Evolutionary conservation across 2,888 invertebrate genomes (phyloP), one percentile per base, ranked within the genome.

Genomic region (Malacosoma neustria): DNA sequence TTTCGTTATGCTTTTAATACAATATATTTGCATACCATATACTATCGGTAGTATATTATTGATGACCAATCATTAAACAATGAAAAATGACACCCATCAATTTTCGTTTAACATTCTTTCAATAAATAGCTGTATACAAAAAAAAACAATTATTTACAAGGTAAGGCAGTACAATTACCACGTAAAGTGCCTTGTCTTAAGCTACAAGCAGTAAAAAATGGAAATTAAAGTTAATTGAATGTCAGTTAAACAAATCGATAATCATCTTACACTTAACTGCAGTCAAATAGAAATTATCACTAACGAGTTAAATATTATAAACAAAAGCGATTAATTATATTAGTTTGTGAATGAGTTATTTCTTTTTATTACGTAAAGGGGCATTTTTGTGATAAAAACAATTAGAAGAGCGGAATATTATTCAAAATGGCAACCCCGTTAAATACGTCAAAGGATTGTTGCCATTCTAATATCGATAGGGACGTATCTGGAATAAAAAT

Each of bases 101-200:
- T 75, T 74, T 68, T 72, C 71, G 67, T 76, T 80, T 77, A 81
- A 82, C 80, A 77, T 82, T 77, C 65, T 72, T 82, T 85, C 81
- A 86, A 87, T 87, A 87, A 87, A 87, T 86, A 86, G 86, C 85
- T 85, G 86, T 86, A 85, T 86, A 86, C 82, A 86, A 86, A 77
- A 66, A 42, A 54, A 72, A 86, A 87, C 86, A 85, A 85, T 85
- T 86, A 87, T 87, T 86, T 87, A 86, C 86, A 86, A 73, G 69
- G 67, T 82, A 84, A 84, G 84, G 84, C 84, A 84, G 77, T 81
- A 81, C 61, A 72, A 72, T 76, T 76, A 85, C 81, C 81, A 79
- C 80, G 77, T 82, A 80, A 76, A 73, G 76, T 74, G 79, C 81
- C 82, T 76, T 48, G 56, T 71, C 79, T 81, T 74, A 75, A 81